These are phyloP conservation scores for Sinocyclocheilus maitianheensis DNA, from an alignment of 2,113 vertebrate species.

Conservation along the genomic window DNA sequence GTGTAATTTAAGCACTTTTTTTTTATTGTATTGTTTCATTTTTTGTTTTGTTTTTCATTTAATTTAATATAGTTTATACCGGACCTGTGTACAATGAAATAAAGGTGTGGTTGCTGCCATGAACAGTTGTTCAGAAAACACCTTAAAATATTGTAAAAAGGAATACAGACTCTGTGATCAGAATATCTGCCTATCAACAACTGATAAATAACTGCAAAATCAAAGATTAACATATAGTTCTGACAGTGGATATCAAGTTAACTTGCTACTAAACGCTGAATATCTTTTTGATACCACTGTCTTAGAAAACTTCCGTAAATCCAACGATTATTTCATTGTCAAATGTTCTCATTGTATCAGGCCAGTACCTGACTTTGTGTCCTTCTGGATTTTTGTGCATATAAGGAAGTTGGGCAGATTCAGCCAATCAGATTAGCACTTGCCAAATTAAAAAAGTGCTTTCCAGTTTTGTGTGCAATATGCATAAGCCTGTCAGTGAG, in stretches of 20 bases:
- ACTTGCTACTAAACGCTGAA: neutral
- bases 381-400: neutral
- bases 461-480: conserved; percentile 18
- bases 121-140: neutral
- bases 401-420: neutral
- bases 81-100: neutral
- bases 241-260: neutral
- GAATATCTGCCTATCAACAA: neutral
- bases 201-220: neutral
- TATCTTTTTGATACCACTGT: neutral
- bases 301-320: neutral
- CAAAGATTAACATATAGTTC: neutral
- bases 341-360: neutral
- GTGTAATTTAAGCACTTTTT: neutral
- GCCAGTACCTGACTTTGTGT: neutral
- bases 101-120: neutral
- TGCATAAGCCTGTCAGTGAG: neutral
- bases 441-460: conserved; percentile 14
- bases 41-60: neutral
- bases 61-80: too few relatives aligned
- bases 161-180: neutral
- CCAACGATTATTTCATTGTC: neutral
- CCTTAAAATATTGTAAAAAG: neutral
- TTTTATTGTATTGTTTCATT: too few relatives aligned
- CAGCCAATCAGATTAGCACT: conserved; percentile 6